Evolutionary conservation across 2,113 vertebrate genomes (phyloP).

Genomic region (Sialia sialis): DNA sequence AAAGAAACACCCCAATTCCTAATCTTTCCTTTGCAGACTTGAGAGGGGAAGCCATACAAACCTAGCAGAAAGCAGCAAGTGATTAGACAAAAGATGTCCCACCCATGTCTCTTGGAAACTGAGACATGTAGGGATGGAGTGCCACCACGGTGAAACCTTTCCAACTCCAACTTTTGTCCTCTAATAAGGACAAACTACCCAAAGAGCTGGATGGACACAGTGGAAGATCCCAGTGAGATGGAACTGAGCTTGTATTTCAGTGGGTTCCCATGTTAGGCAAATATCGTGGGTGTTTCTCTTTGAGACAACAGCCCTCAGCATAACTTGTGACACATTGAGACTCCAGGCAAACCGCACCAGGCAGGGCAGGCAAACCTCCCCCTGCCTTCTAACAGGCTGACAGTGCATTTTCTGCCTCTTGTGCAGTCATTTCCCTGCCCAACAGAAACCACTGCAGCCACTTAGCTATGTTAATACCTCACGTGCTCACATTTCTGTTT

Average conservation of each 20-base stretch:
- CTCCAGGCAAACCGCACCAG: background rate
- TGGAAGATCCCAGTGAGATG: background rate
- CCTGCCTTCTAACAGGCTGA: background rate
- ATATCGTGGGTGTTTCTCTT: background rate
- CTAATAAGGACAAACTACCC: background rate
- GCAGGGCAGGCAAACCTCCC: background rate
- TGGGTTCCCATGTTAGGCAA: background rate
- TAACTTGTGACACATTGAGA: background rate
- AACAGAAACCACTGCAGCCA: background rate
- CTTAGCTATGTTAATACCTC: background rate
- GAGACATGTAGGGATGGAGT: background rate
- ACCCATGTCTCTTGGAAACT: background rate
- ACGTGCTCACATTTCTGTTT: background rate
- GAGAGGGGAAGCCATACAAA: background rate
- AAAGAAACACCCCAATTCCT: background rate
- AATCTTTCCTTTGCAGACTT: background rate
- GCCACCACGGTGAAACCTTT: background rate
- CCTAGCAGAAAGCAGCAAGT: background rate
- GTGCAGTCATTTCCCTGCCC: background rate
- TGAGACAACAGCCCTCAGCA: background rate
- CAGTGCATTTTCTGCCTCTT: background rate
- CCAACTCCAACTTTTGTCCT: background rate
- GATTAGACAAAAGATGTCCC: constrained; percentile 24
- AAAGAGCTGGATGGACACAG: background rate
- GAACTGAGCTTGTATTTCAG: background rate